Conservation (phyloP, 2,888 invertebrate genomes). For the Lepidochrysops patricia region DNA sequence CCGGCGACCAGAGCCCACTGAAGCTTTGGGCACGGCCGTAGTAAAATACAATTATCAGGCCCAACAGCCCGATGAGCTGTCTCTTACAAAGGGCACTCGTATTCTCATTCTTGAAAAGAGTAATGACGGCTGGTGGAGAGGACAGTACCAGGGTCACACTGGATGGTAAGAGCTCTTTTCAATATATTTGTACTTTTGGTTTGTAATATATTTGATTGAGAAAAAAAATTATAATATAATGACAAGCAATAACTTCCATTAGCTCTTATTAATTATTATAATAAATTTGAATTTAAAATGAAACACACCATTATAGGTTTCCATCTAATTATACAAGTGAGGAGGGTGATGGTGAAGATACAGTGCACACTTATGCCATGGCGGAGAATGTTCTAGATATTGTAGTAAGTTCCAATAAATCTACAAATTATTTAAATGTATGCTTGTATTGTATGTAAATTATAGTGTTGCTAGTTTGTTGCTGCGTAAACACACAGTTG, state of each 20-base stretch:
- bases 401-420: slow-evolving; percentile 74
- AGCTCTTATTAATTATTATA: not conserved
- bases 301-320: slow-evolving; percentile 80
- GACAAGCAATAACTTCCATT: too few relatives aligned
- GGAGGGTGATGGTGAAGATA: slow-evolving; percentile 89
- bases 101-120: slow-evolving; percentile 98
- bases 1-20: slow-evolving; percentile 86
- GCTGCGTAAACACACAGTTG: too few relatives aligned
- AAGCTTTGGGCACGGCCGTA: slow-evolving; percentile 90
- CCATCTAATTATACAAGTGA: slow-evolving; percentile 98
- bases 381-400: slow-evolving; percentile 96
- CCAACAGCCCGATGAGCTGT: slow-evolving; percentile 96
- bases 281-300: not conserved
- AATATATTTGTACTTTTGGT: not conserved
- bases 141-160: slow-evolving; percentile 79
- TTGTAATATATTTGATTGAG: too few relatives aligned
- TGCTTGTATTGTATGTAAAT: not conserved
- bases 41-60: slow-evolving; percentile 96
- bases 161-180: slow-evolving; percentile 72
- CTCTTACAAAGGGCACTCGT: slow-evolving; percentile 94
- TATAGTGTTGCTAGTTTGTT: not conserved
- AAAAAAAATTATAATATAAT: too few relatives aligned
- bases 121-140: slow-evolving; percentile 99
- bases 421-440: not conserved
- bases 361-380: slow-evolving; percentile 94